Evolutionary conservation across 2,113 vertebrate species (phyloP).

Genomic region (Melanotaenia duboulayi): DNA sequence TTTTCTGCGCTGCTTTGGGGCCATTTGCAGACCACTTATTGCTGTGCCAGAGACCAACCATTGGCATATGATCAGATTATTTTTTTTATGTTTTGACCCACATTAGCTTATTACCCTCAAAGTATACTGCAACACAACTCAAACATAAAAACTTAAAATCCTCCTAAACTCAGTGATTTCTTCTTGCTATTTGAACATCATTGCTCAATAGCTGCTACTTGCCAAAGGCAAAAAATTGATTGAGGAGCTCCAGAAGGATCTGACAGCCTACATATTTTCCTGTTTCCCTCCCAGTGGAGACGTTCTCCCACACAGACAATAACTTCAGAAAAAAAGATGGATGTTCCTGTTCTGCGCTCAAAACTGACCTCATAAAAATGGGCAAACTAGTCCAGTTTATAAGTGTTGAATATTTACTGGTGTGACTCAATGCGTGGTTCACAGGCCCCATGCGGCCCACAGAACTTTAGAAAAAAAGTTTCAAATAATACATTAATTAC

Average conservation of each 20-base stretch:
- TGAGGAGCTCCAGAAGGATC: not conserved
- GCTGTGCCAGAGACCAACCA: not conserved
- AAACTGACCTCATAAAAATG: no score
- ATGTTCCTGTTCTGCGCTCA: no score
- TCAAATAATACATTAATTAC: no score
- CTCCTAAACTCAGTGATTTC: not conserved
- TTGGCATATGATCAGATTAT: slow-evolving; percentile 28
- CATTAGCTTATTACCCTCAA: slow-evolving; percentile 7
- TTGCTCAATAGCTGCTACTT: not conserved
- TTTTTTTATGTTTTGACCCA: slow-evolving; percentile 22
- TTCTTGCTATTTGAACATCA: slow-evolving; percentile 18
- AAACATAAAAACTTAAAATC: not conserved
- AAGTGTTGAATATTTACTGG: no score
- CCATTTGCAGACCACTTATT: slow-evolving; percentile 3
- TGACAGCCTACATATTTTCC: not conserved
- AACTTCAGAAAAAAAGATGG: no score
- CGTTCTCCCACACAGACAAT: not conserved
- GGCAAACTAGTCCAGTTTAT: no score
- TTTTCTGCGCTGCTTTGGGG: not conserved
- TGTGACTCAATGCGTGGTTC: no score
- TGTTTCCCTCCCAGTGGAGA: not conserved
- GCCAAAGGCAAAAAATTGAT: not conserved
- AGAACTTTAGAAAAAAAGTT: no score
- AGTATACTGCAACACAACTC: not conserved
- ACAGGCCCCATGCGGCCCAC: no score